phyloP scores from a whole-genome alignment of 2,888 invertebrate genomes.

The Cantharis lateralis region DNA sequence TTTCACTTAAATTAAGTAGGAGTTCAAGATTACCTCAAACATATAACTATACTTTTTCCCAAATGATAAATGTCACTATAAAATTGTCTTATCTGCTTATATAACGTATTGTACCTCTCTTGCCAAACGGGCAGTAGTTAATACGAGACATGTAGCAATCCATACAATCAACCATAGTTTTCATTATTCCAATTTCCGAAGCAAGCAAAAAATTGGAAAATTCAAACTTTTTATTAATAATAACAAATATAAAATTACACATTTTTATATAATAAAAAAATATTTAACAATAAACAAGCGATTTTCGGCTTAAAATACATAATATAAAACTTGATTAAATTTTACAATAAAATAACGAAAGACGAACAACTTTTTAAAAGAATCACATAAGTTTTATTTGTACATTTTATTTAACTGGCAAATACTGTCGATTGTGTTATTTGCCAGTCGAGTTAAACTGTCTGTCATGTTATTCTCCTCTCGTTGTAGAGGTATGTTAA shows the following conservation, averaged over 20 bases:
- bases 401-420: slow-evolving; percentile 39
- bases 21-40: too few species aligned
- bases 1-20: too few species aligned
- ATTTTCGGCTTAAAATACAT: not conserved
- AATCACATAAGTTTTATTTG: slow-evolving; percentile 12
- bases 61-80: too few species aligned
- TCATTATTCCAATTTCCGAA: too few species aligned
- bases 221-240: not conserved
- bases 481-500: slow-evolving; percentile 34
- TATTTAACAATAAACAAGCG: not conserved
- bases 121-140: too few species aligned
- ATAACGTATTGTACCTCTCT: too few species aligned
- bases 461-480: slow-evolving; percentile 58
- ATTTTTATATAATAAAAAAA: not conserved
- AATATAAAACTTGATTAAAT: not conserved
- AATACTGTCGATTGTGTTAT: slow-evolving; percentile 55
- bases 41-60: too few species aligned
- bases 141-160: too few species aligned
- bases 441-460: slow-evolving; percentile 60
- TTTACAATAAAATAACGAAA: not conserved
- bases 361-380: not conserved
- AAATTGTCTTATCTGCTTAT: too few species aligned
- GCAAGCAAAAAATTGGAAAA: not conserved
- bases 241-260: not conserved
- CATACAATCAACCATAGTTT: too few species aligned